Base-by-base conservation (phyloP, 2,113 vertebrate species). In the Oreotrochilus melanogaster region DNA sequence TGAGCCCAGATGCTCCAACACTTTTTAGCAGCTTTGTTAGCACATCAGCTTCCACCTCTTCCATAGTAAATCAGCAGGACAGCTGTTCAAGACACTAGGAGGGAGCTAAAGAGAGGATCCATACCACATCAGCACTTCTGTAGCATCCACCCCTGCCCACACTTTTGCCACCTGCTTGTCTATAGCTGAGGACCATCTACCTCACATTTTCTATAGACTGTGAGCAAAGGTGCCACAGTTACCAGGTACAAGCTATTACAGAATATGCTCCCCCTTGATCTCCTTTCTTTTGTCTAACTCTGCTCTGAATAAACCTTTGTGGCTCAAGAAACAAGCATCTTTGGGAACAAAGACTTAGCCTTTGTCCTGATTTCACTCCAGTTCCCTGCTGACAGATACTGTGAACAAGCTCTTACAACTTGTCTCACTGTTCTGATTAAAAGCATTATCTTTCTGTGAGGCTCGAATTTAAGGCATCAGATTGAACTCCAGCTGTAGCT, bases 351-450 rank as follows among this genome's bases (percentile, higher is more conserved):
- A 74, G 64, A 4, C 53, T 61, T 39, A 10, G 67, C 1, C 28
- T 86, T 43, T 65, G 48, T 61, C 91, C 73, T 69, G 76, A 92
- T 69, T 95, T 90, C 76, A 61, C 73, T 85, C 24, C 73, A 65
- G 70, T 37, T 89, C 76, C 91, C 84, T 81, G 61, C 89, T 95
- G 89, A 82, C 92, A 88, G 88, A 57, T 71, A 23, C 78, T 69
- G 84, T 30, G 45, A 95, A 84, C 66, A 69, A 75, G 80, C 70
- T 89, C 84, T 89, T 85, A 78, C 66, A 75, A 31, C 53, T 75
- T 92, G 89, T 89, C 89, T 91, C 73, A 54, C 62, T 92, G 92
- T 92, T 69, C 91, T 92, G 84, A 97, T 96, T 97, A 92, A 87
- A 91, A 72, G 53, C 78, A 89, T 92, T 96, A 91, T 96, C 87